Conservation (phyloP, 2,113 vertebrate species). For the Gorilla gorilla region DNA sequence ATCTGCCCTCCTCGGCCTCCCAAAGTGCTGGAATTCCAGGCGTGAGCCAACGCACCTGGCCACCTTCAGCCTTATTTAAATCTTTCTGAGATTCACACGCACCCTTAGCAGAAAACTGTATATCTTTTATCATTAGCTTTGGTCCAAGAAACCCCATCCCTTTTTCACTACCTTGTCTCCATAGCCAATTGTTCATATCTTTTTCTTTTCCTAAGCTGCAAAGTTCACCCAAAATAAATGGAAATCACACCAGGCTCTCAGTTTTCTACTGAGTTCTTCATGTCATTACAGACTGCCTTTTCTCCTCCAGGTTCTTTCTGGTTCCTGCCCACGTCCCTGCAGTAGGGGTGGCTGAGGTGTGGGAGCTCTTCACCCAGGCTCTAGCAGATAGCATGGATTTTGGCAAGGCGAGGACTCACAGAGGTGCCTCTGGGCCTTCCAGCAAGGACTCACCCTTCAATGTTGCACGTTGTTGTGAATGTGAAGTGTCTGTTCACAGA, state of each 20-base stretch:
- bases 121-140: too few species aligned
- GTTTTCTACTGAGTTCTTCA: not conserved
- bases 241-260: not conserved
- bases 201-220: not conserved
- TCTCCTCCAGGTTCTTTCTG: not conserved
- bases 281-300: not conserved
- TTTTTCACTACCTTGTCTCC: not conserved
- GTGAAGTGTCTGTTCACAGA: not conserved
- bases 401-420: not conserved
- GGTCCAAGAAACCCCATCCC: not conserved
- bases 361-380: not conserved
- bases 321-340: not conserved
- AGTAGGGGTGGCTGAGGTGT: rapidly evolving
- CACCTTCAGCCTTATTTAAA: not conserved
- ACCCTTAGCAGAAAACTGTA: not conserved
- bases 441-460: not conserved
- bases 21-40: too few species aligned
- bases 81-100: not conserved
- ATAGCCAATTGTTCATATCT: not conserved
- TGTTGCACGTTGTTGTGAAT: rapidly evolving
- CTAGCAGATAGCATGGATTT: not conserved
- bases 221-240: not conserved
- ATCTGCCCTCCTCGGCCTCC: too few species aligned
- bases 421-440: too few species aligned
- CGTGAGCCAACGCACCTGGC: too few species aligned